A percentile compares a stretch with the other conserved stretches of the same genome.
These are phyloP conservation scores for Drosophila colorata DNA, from an alignment of 2,888 invertebrate genomes.

Conservation along the genomic window DNA sequence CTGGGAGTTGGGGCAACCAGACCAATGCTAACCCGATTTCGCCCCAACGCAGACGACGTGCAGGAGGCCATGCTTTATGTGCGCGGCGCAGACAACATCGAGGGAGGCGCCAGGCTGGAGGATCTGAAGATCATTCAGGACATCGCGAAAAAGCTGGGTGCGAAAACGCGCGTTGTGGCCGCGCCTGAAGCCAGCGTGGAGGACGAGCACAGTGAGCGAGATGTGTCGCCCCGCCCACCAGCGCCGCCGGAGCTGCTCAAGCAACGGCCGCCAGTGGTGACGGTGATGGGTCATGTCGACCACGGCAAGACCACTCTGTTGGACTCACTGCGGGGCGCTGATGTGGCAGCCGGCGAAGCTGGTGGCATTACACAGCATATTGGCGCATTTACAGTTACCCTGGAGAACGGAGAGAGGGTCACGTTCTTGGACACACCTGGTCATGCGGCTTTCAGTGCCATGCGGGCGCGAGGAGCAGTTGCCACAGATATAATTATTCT, in stretches of 20 bases:
- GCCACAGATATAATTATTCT: slow-evolving; percentile 97
- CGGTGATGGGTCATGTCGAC: slow-evolving; percentile 99
- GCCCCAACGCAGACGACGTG: slow-evolving; percentile 87
- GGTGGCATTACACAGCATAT: slow-evolving; percentile 99
- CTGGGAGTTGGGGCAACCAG: neutral
- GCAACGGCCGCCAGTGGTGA: slow-evolving; percentile 95
- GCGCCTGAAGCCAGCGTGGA: slow-evolving; percentile 80
- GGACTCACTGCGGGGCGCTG: slow-evolving; percentile 93
- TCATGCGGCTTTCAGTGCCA: slow-evolving; percentile 98
- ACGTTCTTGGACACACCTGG: slow-evolving; percentile 99
- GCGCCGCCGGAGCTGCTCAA: slow-evolving; percentile 88
- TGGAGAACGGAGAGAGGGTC: slow-evolving; percentile 90
- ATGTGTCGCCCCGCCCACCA: slow-evolving; percentile 88
- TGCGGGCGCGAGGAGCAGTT: slow-evolving; percentile 97
- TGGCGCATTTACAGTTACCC: slow-evolving; percentile 95
- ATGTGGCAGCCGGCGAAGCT: slow-evolving; percentile 96
- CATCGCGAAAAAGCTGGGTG: slow-evolving; percentile 89
- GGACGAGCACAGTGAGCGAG: slow-evolving; percentile 85
- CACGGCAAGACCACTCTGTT: slow-evolving; percentile 99
- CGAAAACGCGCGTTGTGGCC: slow-evolving; percentile 87
- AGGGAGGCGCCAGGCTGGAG: slow-evolving; percentile 87
- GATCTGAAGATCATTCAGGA: slow-evolving; percentile 89
- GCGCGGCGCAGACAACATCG: slow-evolving; percentile 87
- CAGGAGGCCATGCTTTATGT: slow-evolving; percentile 89
- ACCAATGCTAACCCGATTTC: neutral